phyloP scores from a whole-genome alignment of 35 echinoderm and acorn worm genomes.

The Ptychodera flava region DNA sequence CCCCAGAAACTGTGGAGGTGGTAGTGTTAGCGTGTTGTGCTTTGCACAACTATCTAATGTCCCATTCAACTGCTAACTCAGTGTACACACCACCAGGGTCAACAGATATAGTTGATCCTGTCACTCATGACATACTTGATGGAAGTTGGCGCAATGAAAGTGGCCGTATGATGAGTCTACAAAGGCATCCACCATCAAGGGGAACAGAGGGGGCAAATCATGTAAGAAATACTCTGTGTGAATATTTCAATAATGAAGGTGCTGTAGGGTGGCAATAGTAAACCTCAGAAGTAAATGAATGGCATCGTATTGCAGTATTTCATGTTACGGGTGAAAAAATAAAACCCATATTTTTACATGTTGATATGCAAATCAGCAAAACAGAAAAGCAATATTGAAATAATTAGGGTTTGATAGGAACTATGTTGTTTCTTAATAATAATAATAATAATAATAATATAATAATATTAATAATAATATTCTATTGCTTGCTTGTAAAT shows the following conservation, averaged over 20 bases:
- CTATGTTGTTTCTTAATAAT: no score
- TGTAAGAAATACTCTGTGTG: slow-evolving; percentile 8
- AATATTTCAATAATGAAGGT: slow-evolving; percentile 22
- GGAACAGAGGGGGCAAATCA: neutral
- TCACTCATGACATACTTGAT: neutral
- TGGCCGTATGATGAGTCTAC: neutral
- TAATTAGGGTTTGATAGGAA: no score
- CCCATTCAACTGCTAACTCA: neutral
- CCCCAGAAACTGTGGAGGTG: slow-evolving; percentile 36
- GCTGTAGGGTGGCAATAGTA: slow-evolving; percentile 24
- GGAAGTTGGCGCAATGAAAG: neutral
- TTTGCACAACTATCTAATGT: slow-evolving; percentile 5
- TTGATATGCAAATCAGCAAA: no score
- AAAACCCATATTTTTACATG: no score
- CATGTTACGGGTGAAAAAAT: no score
- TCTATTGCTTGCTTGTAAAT: no score
- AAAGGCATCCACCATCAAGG: neutral
- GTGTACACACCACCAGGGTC: neutral
- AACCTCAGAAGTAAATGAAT: no score
- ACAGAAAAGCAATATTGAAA: no score
- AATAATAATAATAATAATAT: no score
- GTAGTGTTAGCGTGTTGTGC: neutral
- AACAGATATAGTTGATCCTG: neutral
- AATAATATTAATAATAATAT: no score
- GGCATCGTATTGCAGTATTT: no score